Evolutionary conservation across 2,888 invertebrate genomes (phyloP), one percentile per base, ranked within the genome.

Genomic region (Acronicta psi): DNA sequence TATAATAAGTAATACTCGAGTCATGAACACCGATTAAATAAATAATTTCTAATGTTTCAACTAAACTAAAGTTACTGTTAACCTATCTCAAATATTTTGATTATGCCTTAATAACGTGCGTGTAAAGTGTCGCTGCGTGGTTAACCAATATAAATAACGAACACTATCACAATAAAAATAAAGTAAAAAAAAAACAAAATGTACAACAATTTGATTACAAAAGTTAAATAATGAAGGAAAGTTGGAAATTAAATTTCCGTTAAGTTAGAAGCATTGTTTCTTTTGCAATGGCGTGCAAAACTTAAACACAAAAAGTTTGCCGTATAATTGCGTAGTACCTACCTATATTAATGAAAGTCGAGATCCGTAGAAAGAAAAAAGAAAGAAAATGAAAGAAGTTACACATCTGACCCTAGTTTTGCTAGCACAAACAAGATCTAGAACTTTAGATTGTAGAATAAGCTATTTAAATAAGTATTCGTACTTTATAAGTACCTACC

Each of bases 71-170:
- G n/a, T 13, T n/a, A 36, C 2, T 14, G n/a, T 6, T 14, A n/a
- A n/a, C n/a, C n/a, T n/a, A 37, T 16, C 16, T 9, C 16, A 38
- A 16, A 25, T 25, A 45, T 50, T 38, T 6, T 9, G 6, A 34
- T 11, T 13, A 36, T 14, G 20, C n/a, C n/a, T 68, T 45, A 46
- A 34, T 36, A 36, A 25, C 16, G 43, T 65, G 64, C 64, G 69
- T 65, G 69, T 31, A 31, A 65, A 69, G 29, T 34, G n/a, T 37
- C n/a, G 13, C 36, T 61, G 69, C 64, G 54, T 65, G 69, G 47
- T 9, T 14, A 16, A 36, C 16, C 18, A 65, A 34, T 61, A 61
- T 54, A 61, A 68, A 69, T 65, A 68, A 53, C 17, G 11, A 49
- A 20, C 2, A 9, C 9, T 11, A 10, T 1, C 2, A 20, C 16